Evolutionary conservation across 2,888 invertebrate genomes (phyloP).

Genomic region (Catocala sponsa): DNA sequence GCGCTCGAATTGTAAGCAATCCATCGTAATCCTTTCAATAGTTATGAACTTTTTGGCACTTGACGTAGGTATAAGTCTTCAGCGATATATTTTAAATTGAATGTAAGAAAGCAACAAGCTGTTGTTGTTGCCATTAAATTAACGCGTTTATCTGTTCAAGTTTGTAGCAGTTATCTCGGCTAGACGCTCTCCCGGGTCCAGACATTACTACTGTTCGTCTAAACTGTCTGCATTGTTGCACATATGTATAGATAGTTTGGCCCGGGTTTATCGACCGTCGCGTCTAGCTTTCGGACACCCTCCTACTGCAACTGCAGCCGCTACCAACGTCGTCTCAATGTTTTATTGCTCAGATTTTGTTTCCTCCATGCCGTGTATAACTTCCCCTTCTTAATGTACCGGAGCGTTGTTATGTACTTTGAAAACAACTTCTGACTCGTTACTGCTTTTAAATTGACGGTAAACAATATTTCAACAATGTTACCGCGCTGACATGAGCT

Average conservation of each 20-base stretch:
- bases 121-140: not conserved
- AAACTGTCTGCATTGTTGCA: conserved; percentile 66
- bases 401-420: conserved; percentile 1
- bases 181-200: conserved; percentile 52
- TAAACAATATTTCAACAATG: conserved; percentile 12
- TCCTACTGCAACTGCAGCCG: conserved; percentile 36
- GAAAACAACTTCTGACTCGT: conserved; percentile 7
- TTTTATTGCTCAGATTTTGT: conserved; percentile 22
- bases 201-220: conserved; percentile 56
- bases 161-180: conserved; percentile 34
- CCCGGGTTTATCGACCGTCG: conserved; percentile 81
- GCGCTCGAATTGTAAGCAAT: not conserved
- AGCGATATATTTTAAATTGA: no score
- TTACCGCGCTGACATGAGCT: conserved; percentile 6
- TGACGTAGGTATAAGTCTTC: not conserved
- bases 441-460: conserved; percentile 2
- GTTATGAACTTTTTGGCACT: conserved; percentile 1
- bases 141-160: conserved; percentile 28
- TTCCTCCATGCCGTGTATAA: not conserved
- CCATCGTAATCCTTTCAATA: not conserved
- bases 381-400: not conserved
- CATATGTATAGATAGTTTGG: conserved; percentile 61
- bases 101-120: conserved; percentile 11
- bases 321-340: conserved; percentile 17
- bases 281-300: conserved; percentile 61